Conservation (phyloP, 2,797 vertebrate species). For the Vireo griseus region DNA sequence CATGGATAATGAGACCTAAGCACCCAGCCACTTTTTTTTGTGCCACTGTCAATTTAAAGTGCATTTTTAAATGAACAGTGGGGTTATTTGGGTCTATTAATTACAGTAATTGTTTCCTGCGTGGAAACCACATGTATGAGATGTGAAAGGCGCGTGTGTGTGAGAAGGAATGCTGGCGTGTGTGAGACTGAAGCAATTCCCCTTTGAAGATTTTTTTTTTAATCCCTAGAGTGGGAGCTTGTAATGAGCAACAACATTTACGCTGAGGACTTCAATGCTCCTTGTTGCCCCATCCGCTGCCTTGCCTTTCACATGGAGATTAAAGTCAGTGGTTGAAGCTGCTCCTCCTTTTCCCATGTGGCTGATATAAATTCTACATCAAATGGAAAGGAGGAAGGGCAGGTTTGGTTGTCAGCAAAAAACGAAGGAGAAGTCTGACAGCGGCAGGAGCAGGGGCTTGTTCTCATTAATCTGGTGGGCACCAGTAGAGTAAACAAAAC, state of each 20-base stretch:
- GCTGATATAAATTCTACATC: slow-evolving; percentile 65
- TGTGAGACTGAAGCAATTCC: slow-evolving; percentile 20
- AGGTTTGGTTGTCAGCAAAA: slow-evolving; percentile 55
- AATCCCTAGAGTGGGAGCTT: slow-evolving; percentile 43
- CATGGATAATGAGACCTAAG: slow-evolving; percentile 1
- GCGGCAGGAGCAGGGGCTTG: not conserved
- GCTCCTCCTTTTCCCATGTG: slow-evolving; percentile 61
- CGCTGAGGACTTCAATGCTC: slow-evolving; percentile 41
- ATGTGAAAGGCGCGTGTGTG: slow-evolving; percentile 37
- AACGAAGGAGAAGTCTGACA: slow-evolving; percentile 44
- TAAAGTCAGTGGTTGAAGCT: slow-evolving; percentile 58
- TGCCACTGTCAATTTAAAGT: slow-evolving; percentile 59
- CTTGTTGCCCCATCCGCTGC: slow-evolving; percentile 29
- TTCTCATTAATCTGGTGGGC: slow-evolving; percentile 28
- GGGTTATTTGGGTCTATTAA: slow-evolving; percentile 58
- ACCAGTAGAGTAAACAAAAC: slow-evolving; percentile 3
- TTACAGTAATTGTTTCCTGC: slow-evolving; percentile 68
- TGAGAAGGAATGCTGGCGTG: not conserved
- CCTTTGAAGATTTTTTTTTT: slow-evolving; percentile 57
- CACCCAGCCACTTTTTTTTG: slow-evolving; percentile 18
- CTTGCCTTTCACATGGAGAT: slow-evolving; percentile 61
- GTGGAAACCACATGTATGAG: slow-evolving; percentile 56
- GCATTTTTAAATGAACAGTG: slow-evolving; percentile 56
- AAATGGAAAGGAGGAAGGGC: slow-evolving; percentile 55
- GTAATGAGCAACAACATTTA: slow-evolving; percentile 61